Evolutionary conservation across 2,888 invertebrate species (phyloP).

Genomic region (Hirtodrosophila cameraria): DNA sequence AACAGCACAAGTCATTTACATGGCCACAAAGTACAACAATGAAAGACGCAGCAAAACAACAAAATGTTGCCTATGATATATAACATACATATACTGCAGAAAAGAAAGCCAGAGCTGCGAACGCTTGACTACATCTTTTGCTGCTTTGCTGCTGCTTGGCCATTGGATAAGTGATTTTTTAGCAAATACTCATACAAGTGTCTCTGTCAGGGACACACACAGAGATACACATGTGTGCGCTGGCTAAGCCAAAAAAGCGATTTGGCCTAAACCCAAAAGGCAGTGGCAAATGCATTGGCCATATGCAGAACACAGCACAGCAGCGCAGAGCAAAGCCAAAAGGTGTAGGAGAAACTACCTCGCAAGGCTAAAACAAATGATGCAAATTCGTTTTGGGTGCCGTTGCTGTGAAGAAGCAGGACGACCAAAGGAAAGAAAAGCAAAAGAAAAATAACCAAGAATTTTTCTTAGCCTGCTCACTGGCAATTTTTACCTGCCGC

Average conservation of each 20-base stretch:
- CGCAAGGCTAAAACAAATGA: slow-evolving; percentile 76
- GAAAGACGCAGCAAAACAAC: slow-evolving; percentile 46
- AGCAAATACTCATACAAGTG: slow-evolving; percentile 13
- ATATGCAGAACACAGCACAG: slow-evolving; percentile 10
- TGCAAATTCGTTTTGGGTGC: slow-evolving; percentile 72
- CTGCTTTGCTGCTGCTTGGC: slow-evolving; percentile 35
- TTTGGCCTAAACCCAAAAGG: slow-evolving; percentile 15
- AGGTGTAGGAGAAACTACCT: slow-evolving; percentile 33
- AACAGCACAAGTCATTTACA: slow-evolving; percentile 63
- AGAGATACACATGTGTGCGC: not conserved
- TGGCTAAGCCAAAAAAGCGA: slow-evolving; percentile 22
- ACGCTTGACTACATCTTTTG: slow-evolving; percentile 51
- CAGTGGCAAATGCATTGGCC: slow-evolving; percentile 42
- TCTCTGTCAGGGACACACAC: slow-evolving; percentile 8
- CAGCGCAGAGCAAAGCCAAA: slow-evolving; percentile 3
- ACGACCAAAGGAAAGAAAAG: slow-evolving; percentile 3
- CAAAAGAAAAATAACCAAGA: slow-evolving; percentile 50
- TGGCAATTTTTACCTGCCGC: slow-evolving; percentile 57
- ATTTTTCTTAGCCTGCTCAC: slow-evolving; percentile 59
- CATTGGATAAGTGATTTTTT: slow-evolving; percentile 29
- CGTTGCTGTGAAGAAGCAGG: slow-evolving; percentile 11
- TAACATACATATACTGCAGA: too few species aligned
- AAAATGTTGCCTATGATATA: slow-evolving; percentile 18
- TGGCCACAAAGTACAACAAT: slow-evolving; percentile 65
- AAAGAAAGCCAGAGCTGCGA: slow-evolving; percentile 23